Base-by-base conservation (phyloP, 92 coral and sea anemone genomes). In the Zoanthus sociatus region DNA sequence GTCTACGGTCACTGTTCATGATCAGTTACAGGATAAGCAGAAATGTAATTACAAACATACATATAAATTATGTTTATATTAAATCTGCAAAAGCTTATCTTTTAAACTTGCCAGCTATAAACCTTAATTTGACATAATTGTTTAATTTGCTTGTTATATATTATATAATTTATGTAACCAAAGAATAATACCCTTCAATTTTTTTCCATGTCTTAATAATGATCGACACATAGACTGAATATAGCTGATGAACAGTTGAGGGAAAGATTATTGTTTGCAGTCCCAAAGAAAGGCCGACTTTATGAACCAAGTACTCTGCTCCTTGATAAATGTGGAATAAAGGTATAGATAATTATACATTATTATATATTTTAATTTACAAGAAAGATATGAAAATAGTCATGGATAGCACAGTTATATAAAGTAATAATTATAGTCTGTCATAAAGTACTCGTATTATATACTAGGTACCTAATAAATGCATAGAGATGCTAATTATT, bases 271-370 rank as follows among this genome's bases (percentile, higher is more conserved):
- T 77, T 89, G 69, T 67, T 89, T 84, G 91, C 91, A 26, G 78
- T 89, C 56, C 91, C 91, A 53, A 89, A 89, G 91, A 89, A 89
- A 47, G 91, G 91, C 53, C 20, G 91, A 31, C 88, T 89, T 33
- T 89, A 83, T 56, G 91, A 89, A 50, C 88, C 78, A 64, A 83
- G 91, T 67, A 89, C 64, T 13, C n/a, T 51, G 14, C 53, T 89
- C 31, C 74, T 89, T 18, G 91, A 89, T 12, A 89, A 86, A 54
- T 77, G 83, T 77, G 91, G 91, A 83, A 83, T 89, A 45, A 44
- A 83, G 91, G 91, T 89, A 88, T 15, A 11, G 14, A 13, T 7
- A 61, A 61, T 17, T 61, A 14, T 60, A 26, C 26, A 26, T 26
- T 26, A 26, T 26, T 26, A 37, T 37, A 37, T 37, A 37, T 37